phyloP scores from a whole-genome alignment of 2,797 vertebrate species.

The Acanthornis magna region DNA sequence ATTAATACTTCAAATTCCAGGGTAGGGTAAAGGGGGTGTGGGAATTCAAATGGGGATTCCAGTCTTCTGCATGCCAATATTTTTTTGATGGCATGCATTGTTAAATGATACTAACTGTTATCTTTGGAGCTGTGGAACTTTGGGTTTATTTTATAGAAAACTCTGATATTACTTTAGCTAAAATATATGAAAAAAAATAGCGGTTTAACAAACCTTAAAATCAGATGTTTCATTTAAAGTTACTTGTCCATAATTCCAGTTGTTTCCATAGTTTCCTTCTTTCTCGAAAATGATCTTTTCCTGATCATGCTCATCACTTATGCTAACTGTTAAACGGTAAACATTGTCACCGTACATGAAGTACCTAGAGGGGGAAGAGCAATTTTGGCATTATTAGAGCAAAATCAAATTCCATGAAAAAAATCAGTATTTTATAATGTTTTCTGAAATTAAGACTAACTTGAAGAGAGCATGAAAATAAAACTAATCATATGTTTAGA shows the following conservation, averaged over 20 bases:
- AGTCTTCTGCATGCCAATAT: background rate
- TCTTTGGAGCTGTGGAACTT: background rate
- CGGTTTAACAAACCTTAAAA: conserved; percentile 73
- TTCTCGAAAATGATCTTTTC: conserved; percentile 77
- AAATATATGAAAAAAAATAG: background rate
- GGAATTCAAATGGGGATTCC: background rate
- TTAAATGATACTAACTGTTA: background rate
- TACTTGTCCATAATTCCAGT: conserved; percentile 89
- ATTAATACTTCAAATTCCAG: background rate
- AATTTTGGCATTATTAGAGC: background rate
- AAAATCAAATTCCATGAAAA: background rate
- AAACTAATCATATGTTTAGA: background rate
- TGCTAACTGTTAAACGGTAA: conserved; percentile 75
- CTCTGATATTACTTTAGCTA: background rate
- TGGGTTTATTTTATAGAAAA: background rate
- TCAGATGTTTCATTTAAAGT: conserved; percentile 79
- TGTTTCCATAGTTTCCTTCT: conserved; percentile 88
- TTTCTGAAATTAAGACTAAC: background rate
- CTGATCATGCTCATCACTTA: background rate
- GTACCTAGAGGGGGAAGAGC: conserved; percentile 79
- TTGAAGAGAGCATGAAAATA: background rate
- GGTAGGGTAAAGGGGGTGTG: fast-evolving
- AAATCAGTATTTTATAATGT: background rate
- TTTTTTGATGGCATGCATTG: background rate
- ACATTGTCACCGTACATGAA: conserved; percentile 86